Evolutionary conservation across 2,797 vertebrate species (phyloP), one percentile per base, ranked within the genome.

Genomic region (Rhyacichthys aspro): DNA sequence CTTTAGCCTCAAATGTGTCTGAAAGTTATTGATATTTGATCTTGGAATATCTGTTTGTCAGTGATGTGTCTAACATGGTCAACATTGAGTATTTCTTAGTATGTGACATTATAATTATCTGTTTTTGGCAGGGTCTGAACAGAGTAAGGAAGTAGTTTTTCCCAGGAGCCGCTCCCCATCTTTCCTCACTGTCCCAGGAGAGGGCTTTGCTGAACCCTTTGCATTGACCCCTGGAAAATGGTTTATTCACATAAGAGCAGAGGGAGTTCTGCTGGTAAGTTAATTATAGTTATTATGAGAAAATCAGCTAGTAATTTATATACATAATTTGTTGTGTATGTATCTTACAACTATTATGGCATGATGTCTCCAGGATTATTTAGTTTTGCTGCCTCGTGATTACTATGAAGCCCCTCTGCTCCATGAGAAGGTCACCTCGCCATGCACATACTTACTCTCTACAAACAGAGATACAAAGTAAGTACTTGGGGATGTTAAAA

Each of bases 241-340:
- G 96, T 88, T 92, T 45, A 74, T 95, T 85, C 93, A 88, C 69
- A 91, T 98, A 58, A 88, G 66, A 72, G 95, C 91, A 14, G 91
- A 96, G 71, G 95, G 93, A 17, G 81, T 98, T 41, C 91, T 98
- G 14, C 86, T 98, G 94, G 97, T 98, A 88, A 95, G 95, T 85
- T 68, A 43, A 42, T 39, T 11, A 14, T 36, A 14, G 32, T 15
- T 18, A 12, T 3, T 1, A 44, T 59, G 39, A 19, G 2, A 0
- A 43, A 53, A 48, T 36, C 2, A 59, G n/a, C 2, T 4, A 45
- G 9, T 36, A 23, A 49, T 43, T 17, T 37, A 37, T 8, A 9
- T 15, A 23, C 5, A 5, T 28, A 28, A 3, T 28, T 28, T 28
- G 2, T 28, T 28, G 23, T 28, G 23, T 28, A 28, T 16, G 48